A percentile compares a stretch with the other conserved stretches of the same genome.
Evolutionary conservation across 2,113 vertebrate genomes (phyloP).

Genomic region (Amia ocellicauda): DNA sequence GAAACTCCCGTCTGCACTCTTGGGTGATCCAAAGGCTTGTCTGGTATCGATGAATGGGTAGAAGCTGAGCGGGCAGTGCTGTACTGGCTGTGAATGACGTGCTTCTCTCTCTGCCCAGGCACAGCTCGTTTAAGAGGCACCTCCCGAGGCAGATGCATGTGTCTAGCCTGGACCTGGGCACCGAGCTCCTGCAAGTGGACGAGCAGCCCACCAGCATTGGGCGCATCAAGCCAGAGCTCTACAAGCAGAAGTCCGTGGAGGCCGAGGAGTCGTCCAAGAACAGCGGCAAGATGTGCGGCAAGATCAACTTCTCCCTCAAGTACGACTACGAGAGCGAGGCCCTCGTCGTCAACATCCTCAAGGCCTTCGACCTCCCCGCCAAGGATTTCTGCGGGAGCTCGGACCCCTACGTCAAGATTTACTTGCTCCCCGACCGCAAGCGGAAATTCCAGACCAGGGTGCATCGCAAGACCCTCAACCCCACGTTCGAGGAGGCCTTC

Average conservation of each 20-base stretch:
- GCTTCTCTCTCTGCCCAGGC: constrained; percentile 54
- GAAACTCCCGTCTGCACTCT: no score
- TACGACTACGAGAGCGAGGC: constrained; percentile 92
- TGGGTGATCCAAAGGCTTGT: no score
- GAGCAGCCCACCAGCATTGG: constrained; percentile 88
- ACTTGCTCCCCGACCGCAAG: constrained; percentile 95
- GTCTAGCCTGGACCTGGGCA: constrained; percentile 81
- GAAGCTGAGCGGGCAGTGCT: no score
- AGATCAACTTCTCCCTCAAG: constrained; percentile 93
- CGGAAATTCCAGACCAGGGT: constrained; percentile 96
- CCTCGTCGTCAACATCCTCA: constrained; percentile 84
- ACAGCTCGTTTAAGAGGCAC: constrained; percentile 93
- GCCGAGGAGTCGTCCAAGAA: constrained; percentile 80
- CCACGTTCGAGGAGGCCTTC: constrained; percentile 90
- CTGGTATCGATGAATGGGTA: no score
- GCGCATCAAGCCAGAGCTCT: constrained; percentile 90
- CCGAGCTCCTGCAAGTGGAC: constrained; percentile 65
- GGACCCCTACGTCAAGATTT: constrained; percentile 96
- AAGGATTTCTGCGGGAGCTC: constrained; percentile 98
- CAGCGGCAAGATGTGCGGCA: constrained; percentile 80
- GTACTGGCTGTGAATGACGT: no score
- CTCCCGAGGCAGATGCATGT: constrained; percentile 90
- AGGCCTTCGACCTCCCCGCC: constrained; percentile 89
- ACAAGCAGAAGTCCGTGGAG: constrained; percentile 83
- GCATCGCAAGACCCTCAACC: constrained; percentile 96